These are phyloP conservation scores for Plebejus melissa DNA, from an alignment of 2,888 invertebrate genomes.

Conservation along the genomic window DNA sequence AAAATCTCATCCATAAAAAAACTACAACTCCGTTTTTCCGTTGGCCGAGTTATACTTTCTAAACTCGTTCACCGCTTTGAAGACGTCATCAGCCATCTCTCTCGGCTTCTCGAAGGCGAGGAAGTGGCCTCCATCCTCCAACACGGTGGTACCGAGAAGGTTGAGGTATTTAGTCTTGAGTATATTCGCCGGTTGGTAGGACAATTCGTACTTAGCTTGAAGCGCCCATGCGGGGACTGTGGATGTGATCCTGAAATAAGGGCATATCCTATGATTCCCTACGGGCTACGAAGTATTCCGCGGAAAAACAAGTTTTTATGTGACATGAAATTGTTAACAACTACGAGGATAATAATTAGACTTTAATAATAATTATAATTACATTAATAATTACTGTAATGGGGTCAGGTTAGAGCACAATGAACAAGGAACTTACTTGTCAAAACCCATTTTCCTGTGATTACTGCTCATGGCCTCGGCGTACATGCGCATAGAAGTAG, in stretches of 20 bases:
- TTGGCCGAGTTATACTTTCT: constrained; percentile 34
- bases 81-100: constrained; percentile 81
- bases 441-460: constrained; percentile 41
- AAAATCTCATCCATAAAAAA: too few species aligned
- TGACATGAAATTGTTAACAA: too few species aligned
- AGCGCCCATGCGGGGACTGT: constrained; percentile 83
- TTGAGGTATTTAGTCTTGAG: constrained; percentile 78
- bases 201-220: constrained; percentile 82
- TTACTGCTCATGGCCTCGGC: constrained; percentile 70
- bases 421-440: constrained; percentile 48
- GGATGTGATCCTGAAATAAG: constrained; percentile 54
- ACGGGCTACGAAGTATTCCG: too few species aligned
- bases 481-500: constrained; percentile 86
- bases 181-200: constrained; percentile 74
- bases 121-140: constrained; percentile 87
- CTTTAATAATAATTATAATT: too few species aligned
- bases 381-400: neutral
- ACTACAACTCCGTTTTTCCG: constrained; percentile 32
- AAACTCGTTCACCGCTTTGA: constrained; percentile 42
- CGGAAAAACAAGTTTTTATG: too few species aligned
- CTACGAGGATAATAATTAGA: too few species aligned
- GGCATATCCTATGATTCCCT: too few species aligned
- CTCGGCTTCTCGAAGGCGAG: constrained; percentile 86
- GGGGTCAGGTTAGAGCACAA: too few species aligned
- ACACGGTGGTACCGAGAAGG: constrained; percentile 80